Percentiles rank a stretch among this genome's conserved stretches.
Evolutionary conservation across 2,797 vertebrate species (phyloP).

Genomic region (Danio aesculapii): DNA sequence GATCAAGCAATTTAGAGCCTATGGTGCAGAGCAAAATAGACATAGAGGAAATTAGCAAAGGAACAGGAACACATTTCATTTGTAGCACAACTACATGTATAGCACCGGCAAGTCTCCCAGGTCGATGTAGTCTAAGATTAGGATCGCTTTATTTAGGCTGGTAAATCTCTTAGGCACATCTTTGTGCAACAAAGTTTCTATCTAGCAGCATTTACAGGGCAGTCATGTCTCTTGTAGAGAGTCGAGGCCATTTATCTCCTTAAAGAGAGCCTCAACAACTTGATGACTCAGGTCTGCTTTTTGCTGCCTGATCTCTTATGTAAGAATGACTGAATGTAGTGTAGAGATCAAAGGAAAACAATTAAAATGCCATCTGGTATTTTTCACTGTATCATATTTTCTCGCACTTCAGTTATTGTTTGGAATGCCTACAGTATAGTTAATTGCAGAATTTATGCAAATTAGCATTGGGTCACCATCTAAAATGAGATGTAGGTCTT

Average conservation of each 20-base stretch:
- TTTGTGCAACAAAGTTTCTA: constrained; percentile 4
- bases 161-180: constrained; percentile 1
- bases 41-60: constrained; percentile 19
- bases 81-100: background rate
- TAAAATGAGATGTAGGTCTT: background rate
- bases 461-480: background rate
- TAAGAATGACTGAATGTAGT: constrained; percentile 26
- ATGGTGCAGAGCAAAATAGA: constrained; percentile 20
- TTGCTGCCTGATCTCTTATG: constrained; percentile 25
- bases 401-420: constrained; percentile 8
- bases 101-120: background rate
- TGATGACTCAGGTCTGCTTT: constrained; percentile 14
- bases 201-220: constrained; percentile 10
- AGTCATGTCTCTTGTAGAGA: background rate
- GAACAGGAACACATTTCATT: constrained; percentile 3
- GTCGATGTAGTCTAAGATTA: constrained; percentile 21
- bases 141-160: constrained; percentile 17
- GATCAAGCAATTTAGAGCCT: constrained; percentile 19
- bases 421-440: background rate
- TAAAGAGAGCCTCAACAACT: constrained; percentile 12
- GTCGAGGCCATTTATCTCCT: constrained; percentile 6
- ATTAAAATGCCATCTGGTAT: constrained; percentile 33
- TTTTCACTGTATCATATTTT: constrained; percentile 26
- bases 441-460: constrained; percentile 6
- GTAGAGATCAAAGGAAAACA: constrained; percentile 28